Evolutionary conservation across 1,140 invertebrate species (phyloP).

Genomic region (Achroia grisella): DNA sequence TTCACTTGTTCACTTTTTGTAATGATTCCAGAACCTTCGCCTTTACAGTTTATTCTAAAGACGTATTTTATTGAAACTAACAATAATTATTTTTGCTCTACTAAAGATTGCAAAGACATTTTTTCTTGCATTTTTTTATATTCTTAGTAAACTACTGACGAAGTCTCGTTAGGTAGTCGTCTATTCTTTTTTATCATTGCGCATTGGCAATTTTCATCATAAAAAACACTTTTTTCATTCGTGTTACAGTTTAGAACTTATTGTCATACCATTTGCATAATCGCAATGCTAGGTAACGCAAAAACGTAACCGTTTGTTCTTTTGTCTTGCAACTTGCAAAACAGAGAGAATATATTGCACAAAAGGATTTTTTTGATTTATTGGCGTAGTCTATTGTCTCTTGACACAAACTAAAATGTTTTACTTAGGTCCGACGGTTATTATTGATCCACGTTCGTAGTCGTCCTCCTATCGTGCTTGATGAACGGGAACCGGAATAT

Average conservation of each 20-base stretch:
- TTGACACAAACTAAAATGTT: constrained; percentile 31
- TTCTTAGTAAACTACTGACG: constrained; percentile 50
- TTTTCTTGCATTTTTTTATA: constrained; percentile 27
- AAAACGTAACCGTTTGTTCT: constrained; percentile 56
- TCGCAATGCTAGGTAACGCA: constrained; percentile 51
- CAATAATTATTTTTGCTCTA: constrained; percentile 20
- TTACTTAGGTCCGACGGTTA: constrained; percentile 40
- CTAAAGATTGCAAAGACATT: constrained; percentile 31
- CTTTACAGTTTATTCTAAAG: not conserved
- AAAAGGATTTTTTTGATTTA: constrained; percentile 68
- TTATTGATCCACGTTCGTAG: constrained; percentile 39
- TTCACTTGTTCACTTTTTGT: too few species aligned
- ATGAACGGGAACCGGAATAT: constrained; percentile 42
- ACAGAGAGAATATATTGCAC: constrained; percentile 43
- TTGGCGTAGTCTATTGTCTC: constrained; percentile 32
- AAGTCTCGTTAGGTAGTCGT: constrained; percentile 45
- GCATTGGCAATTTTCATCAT: constrained; percentile 45
- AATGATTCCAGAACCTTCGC: not conserved
- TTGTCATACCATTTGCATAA: constrained; percentile 68
- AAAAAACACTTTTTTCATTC: constrained; percentile 53
- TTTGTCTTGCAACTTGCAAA: constrained; percentile 52
- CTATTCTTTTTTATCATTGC: constrained; percentile 48
- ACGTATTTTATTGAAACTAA: not conserved
- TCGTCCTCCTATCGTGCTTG: constrained; percentile 29
- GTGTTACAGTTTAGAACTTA: constrained; percentile 62